Evolutionary conservation across 2,888 invertebrate species (phyloP).

Genomic region (Drosophila monieri): DNA sequence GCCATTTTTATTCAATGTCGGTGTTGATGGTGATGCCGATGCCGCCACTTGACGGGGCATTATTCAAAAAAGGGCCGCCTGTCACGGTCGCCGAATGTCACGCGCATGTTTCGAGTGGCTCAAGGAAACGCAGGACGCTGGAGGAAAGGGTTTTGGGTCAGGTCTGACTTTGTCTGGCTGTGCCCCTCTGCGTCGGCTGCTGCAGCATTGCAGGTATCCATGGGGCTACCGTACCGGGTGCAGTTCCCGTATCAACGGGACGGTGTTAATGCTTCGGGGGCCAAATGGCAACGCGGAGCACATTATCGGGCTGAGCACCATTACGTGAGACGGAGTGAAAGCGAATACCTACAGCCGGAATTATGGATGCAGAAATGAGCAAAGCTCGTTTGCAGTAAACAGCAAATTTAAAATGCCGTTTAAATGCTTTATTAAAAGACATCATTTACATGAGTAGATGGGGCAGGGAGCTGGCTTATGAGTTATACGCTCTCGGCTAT

Average conservation of each 20-base stretch:
- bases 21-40: conserved; percentile 19
- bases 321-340: conserved; percentile 17
- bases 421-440: conserved; percentile 75
- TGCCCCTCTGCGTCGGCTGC: conserved; percentile 2
- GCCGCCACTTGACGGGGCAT: conserved; percentile 73
- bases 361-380: conserved; percentile 60
- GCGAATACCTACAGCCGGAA: conserved; percentile 21
- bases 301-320: conserved; percentile 40
- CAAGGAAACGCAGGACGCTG: conserved; percentile 17
- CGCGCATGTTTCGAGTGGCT: conserved; percentile 72
- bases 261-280: conserved; percentile 43
- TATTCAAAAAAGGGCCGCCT: conserved; percentile 62
- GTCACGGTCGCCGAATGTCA: conserved; percentile 75
- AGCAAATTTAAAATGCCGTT: conserved; percentile 70
- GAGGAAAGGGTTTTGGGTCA: conserved; percentile 4
- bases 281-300: conserved; percentile 33
- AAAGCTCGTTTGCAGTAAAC: conserved; percentile 60
- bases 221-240: conserved; percentile 1
- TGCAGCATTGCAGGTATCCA: conserved; percentile 16
- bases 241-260: conserved; percentile 3
- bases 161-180: conserved; percentile 16
- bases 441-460: conserved; percentile 53
- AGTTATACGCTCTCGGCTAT: conserved; percentile 36
- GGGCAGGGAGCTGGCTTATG: conserved; percentile 47
- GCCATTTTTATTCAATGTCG: conserved; percentile 24